Percentiles rank a stretch among this genome's conserved stretches.
Conservation (phyloP, 2,797 vertebrate genomes). For the Pangasius mekongensis region DNA sequence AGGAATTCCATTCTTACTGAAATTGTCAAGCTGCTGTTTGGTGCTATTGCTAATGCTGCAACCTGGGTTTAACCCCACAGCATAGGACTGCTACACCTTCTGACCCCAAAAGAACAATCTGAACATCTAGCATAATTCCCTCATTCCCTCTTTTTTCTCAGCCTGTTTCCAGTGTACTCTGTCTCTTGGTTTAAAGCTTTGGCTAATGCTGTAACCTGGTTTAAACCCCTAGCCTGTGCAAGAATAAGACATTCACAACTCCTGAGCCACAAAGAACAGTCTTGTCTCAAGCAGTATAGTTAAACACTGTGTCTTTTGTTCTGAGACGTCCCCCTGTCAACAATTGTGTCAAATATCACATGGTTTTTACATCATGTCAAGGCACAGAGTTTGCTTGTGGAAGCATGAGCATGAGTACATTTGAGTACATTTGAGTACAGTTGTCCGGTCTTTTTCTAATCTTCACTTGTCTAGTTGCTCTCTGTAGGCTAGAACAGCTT, state of each 20-base stretch:
- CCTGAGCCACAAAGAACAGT: background rate
- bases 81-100: constrained; percentile 18
- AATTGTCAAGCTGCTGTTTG: constrained; percentile 48
- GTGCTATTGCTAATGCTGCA: constrained; percentile 44
- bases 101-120: constrained; percentile 34
- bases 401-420: background rate
- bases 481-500: no score
- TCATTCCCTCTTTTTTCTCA: constrained; percentile 8
- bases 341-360: background rate
- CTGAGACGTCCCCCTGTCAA: background rate
- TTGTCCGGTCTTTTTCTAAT: background rate
- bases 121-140: background rate
- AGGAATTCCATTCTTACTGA: constrained; percentile 48
- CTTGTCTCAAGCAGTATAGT: background rate
- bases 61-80: constrained; percentile 31
- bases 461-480: background rate
- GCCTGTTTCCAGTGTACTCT: constrained; percentile 9
- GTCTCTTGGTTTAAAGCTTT: constrained; percentile 4
- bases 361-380: background rate
- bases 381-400: background rate
- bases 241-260: background rate
- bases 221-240: background rate
- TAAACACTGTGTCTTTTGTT: background rate
- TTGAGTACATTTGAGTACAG: background rate
- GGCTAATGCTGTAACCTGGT: background rate